These are phyloP conservation scores for Myathropa florea DNA, from an alignment of 2,888 invertebrate genomes.

Conservation along the genomic window DNA sequence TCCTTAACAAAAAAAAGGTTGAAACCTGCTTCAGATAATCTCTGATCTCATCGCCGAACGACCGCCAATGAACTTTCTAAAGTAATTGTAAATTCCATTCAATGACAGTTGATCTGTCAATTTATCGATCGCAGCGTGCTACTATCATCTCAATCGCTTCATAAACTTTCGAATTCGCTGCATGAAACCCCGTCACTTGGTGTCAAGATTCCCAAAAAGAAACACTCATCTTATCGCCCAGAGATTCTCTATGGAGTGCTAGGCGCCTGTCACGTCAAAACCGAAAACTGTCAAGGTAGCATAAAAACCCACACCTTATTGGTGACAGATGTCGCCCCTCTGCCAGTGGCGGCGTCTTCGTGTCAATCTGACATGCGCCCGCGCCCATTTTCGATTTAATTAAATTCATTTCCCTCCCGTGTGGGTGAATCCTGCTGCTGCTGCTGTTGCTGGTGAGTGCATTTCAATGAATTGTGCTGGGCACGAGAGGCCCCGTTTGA, in stretches of 20 bases:
- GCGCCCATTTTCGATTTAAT: conserved; percentile 27
- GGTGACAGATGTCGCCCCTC: not conserved
- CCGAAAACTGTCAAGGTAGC: not conserved
- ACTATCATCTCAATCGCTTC: no score
- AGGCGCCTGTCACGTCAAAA: not conserved
- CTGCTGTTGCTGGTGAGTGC: not conserved
- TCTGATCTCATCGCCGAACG: not conserved
- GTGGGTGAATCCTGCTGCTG: conserved; percentile 25
- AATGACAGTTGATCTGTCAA: not conserved
- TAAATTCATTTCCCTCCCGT: conserved; percentile 8
- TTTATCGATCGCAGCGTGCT: not conserved
- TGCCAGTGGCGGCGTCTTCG: not conserved
- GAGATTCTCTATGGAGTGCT: not conserved
- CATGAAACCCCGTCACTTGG: not conserved
- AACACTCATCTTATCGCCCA: not conserved
- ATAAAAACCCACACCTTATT: not conserved
- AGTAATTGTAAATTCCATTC: not conserved
- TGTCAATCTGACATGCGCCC: not conserved
- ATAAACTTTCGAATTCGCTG: not conserved
- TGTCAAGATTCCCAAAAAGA: not conserved
- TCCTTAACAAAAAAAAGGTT: not conserved
- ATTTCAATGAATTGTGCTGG: conserved; percentile 17
- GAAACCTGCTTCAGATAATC: not conserved
- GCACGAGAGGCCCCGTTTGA: not conserved
- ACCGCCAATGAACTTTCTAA: not conserved